phyloP scores from a whole-genome alignment of 2,888 invertebrate genomes.

The Mythimna impura region DNA sequence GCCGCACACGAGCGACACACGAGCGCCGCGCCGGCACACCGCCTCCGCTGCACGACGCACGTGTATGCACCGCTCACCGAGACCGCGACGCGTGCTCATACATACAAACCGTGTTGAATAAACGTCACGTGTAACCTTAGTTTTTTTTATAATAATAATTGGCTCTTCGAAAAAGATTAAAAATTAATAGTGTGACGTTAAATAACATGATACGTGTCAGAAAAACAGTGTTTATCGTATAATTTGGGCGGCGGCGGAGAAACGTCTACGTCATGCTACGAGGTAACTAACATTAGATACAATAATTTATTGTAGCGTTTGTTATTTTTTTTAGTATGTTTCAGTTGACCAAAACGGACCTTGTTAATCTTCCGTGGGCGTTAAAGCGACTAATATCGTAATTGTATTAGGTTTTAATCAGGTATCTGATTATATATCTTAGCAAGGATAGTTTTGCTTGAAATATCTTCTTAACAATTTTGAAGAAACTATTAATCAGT shows the following conservation, averaged over 20 bases:
- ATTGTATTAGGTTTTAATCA: constrained; percentile 54
- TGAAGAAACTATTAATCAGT: constrained; percentile 8
- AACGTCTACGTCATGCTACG: constrained; percentile 84
- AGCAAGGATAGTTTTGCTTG: not conserved
- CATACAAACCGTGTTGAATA: constrained; percentile 46
- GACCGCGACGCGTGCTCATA: constrained; percentile 48
- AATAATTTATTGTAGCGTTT: constrained; percentile 31
- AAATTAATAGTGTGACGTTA: constrained; percentile 78
- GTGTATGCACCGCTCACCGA: constrained; percentile 63
- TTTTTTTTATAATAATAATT: constrained; percentile 60
- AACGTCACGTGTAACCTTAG: constrained; percentile 62
- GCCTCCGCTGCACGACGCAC: constrained; percentile 64
- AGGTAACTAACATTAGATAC: constrained; percentile 77
- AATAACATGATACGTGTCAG: constrained; percentile 84
- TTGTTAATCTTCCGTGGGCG: constrained; percentile 37
- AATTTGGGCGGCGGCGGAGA: constrained; percentile 80
- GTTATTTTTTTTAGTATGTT: constrained; percentile 14
- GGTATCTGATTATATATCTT: constrained; percentile 20
- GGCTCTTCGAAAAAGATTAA: constrained; percentile 62
- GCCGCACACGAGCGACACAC: constrained; percentile 44
- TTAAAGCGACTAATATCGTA: constrained; percentile 56
- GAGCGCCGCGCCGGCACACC: constrained; percentile 62
- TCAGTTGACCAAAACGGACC: constrained; percentile 28
- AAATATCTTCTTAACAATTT: not conserved
- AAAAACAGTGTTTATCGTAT: constrained; percentile 82